These are phyloP conservation scores for Poecile atricapillus DNA, from an alignment of 2,113 vertebrate species.

Conservation along the genomic window DNA sequence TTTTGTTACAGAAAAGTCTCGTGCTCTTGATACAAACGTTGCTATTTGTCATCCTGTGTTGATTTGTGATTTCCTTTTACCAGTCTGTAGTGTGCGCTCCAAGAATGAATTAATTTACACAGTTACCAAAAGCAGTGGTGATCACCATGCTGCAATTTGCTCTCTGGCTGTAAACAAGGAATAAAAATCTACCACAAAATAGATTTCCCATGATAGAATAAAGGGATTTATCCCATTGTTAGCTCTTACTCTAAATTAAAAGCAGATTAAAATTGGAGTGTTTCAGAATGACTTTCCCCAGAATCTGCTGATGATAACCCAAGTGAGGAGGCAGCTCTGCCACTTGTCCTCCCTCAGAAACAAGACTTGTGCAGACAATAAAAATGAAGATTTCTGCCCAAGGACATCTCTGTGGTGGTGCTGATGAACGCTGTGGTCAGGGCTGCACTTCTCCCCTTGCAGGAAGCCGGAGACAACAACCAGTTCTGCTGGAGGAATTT, in stretches of 20 bases:
- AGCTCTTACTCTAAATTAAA: neutral
- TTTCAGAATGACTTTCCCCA: neutral
- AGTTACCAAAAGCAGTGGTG: neutral
- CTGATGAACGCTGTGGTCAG: fast-evolving
- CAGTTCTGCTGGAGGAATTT: conserved; percentile 98
- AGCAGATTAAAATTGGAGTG: neutral
- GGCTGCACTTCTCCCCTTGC: neutral
- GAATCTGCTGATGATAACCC: neutral
- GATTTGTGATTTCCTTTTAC: neutral
- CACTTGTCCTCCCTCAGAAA: neutral
- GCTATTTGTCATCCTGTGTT: neutral
- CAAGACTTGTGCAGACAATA: neutral
- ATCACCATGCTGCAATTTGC: neutral
- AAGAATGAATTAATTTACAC: neutral
- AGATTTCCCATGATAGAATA: neutral
- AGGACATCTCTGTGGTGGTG: fast-evolving
- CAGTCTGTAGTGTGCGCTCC: neutral
- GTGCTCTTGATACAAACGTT: neutral
- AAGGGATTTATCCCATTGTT: neutral
- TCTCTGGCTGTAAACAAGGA: neutral
- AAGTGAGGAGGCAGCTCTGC: neutral
- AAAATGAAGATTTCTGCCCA: neutral
- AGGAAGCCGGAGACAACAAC: conserved; percentile 93
- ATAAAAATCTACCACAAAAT: neutral
- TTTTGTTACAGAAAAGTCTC: neutral